phyloP scores from a whole-genome alignment of 1,140 invertebrate species.

The Cotesia glomerata region DNA sequence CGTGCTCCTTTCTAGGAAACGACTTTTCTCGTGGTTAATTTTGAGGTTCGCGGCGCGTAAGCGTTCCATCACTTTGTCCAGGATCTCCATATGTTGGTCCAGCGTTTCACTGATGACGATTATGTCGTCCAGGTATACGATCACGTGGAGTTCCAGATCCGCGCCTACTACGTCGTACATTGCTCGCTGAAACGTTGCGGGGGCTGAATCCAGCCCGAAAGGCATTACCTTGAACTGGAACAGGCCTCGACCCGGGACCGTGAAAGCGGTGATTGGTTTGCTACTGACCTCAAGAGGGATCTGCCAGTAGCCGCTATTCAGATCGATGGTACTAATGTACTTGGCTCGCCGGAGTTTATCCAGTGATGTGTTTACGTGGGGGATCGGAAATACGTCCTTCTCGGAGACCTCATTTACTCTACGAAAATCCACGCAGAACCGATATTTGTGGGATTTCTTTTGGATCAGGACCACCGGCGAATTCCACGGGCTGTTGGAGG shows the following conservation, averaged over 20 bases:
- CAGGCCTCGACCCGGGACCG: conserved; percentile 34
- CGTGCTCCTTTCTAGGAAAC: conserved; percentile 36
- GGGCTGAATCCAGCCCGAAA: conserved; percentile 45
- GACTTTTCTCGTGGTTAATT: conserved; percentile 39
- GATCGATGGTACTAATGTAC: conserved; percentile 51
- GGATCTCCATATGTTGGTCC: conserved; percentile 27
- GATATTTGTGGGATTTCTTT: conserved; percentile 24
- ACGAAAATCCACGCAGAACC: conserved; percentile 61
- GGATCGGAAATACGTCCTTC: conserved; percentile 59
- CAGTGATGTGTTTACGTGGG: conserved; percentile 59
- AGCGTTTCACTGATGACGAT: conserved; percentile 5
- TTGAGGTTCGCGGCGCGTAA: conserved; percentile 35
- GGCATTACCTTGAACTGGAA: conserved; percentile 48
- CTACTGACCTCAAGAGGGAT: conserved; percentile 24
- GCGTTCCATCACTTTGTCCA: conserved; percentile 34
- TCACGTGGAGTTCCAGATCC: conserved; percentile 11
- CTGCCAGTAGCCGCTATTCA: conserved; percentile 34
- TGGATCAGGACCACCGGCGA: background rate
- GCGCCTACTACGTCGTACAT: conserved; percentile 32
- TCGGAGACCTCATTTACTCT: conserved; percentile 54
- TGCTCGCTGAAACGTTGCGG: conserved; percentile 44
- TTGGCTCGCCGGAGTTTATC: conserved; percentile 47
- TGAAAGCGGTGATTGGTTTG: conserved; percentile 28
- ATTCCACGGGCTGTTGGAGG: background rate
- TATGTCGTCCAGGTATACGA: conserved; percentile 42